Evolutionary conservation across 2,113 vertebrate genomes (phyloP).

Genomic region (Alligator sinensis): DNA sequence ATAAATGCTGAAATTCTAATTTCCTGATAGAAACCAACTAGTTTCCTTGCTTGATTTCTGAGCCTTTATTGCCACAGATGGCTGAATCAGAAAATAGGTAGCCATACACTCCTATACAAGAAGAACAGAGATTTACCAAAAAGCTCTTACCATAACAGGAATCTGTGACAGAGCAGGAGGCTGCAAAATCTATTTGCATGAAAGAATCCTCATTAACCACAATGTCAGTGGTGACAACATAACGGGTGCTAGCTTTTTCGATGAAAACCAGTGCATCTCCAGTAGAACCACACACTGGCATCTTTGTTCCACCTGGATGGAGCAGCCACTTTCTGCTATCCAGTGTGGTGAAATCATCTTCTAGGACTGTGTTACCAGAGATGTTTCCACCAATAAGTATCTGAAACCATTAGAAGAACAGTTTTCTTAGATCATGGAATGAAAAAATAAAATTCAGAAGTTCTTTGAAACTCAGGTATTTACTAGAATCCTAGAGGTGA

Average conservation of each 20-base stretch:
- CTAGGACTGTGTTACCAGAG: conserved; percentile 93
- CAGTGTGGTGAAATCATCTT: conserved; percentile 93
- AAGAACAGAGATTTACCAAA: background rate
- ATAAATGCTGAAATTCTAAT: background rate
- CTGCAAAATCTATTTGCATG: conserved; percentile 97
- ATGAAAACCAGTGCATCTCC: conserved; percentile 97
- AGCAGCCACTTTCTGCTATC: conserved; percentile 96
- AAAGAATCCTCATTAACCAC: conserved; percentile 94
- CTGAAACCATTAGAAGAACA: conserved; percentile 72
- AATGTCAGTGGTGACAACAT: conserved; percentile 94
- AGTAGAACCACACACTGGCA: conserved; percentile 95
- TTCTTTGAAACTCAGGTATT: background rate
- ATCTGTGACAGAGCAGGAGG: conserved; percentile 96
- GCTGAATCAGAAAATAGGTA: background rate
- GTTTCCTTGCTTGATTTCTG: conserved; percentile 4
- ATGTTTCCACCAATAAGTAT: conserved; percentile 97
- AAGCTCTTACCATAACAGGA: conserved; percentile 93
- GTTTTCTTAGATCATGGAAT: background rate
- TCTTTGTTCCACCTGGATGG: conserved; percentile 94
- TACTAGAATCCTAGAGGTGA: background rate
- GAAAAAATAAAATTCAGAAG: background rate
- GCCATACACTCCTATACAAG: background rate
- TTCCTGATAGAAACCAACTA: background rate
- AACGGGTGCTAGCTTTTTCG: conserved; percentile 97
- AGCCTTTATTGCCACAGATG: background rate